Percentiles rank a stretch among this genome's conserved stretches.
phyloP scores from a whole-genome alignment of 2,797 vertebrate genomes.

The Microctenopoma stevenorrisi region DNA sequence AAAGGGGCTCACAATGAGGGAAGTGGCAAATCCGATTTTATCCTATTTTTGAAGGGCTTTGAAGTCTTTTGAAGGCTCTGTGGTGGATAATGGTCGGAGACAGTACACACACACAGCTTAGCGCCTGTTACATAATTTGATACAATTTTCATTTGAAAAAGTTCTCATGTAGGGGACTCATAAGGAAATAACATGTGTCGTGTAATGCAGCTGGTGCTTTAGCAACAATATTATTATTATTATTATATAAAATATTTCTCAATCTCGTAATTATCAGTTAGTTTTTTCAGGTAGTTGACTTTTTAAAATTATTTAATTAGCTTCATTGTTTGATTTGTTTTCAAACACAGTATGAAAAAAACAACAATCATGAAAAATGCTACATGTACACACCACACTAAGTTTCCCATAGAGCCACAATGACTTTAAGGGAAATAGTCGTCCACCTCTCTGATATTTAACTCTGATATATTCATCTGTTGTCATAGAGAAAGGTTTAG shows the following conservation, averaged over 20 bases:
- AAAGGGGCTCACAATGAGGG: conserved; percentile 48
- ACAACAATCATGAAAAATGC: not conserved
- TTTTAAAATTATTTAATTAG: not conserved
- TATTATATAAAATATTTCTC: not conserved
- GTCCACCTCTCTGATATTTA: not conserved
- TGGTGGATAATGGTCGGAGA: conserved; percentile 57
- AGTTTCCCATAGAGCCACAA: no score
- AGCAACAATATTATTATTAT: no score
- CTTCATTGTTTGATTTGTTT: not conserved
- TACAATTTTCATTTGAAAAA: conserved; percentile 27
- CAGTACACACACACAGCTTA: conserved; percentile 41
- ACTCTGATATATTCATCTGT: conserved; percentile 24
- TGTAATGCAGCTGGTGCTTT: no score
- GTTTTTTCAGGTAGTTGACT: no score
- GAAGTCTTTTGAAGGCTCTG: conserved; percentile 64
- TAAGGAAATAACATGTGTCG: not conserved
- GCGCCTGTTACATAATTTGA: conserved; percentile 43
- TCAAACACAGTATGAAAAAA: not conserved
- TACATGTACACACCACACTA: not conserved
- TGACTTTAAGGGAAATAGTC: conserved; percentile 19
- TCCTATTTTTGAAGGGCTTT: conserved; percentile 58
- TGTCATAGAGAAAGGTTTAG: conserved; percentile 18
- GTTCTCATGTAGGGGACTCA: conserved; percentile 1
- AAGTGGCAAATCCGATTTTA: conserved; percentile 61
- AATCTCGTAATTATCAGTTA: no score